Conservation (phyloP, 2,888 invertebrate species). For the Megamerina dolium region DNA sequence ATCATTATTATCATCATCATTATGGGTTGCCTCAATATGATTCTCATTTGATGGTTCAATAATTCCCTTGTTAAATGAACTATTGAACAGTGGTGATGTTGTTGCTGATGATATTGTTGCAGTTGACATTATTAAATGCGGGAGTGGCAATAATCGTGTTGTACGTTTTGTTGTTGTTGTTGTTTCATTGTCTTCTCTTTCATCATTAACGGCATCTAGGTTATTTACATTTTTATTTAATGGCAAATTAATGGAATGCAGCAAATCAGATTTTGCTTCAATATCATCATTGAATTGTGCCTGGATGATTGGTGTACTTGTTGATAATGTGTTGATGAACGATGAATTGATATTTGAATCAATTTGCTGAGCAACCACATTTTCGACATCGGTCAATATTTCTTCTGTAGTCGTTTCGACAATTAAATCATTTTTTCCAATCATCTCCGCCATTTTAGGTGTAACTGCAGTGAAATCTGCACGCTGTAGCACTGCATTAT, state of each 20-base stretch:
- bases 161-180: not conserved
- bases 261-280: too few species aligned
- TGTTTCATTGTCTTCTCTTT: too few species aligned
- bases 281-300: too few species aligned
- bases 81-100: not conserved
- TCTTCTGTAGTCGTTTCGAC: constrained; percentile 5
- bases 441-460: not conserved
- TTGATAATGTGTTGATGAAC: too few species aligned
- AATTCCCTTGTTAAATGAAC: not conserved
- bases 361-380: too few species aligned
- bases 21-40: too few species aligned
- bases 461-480: not conserved
- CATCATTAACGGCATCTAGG: too few species aligned
- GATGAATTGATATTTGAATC: too few species aligned
- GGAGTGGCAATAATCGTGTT: not conserved
- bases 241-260: too few species aligned
- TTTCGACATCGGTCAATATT: constrained; percentile 5
- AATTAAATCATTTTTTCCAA: not conserved
- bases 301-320: too few species aligned
- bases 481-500: not conserved
- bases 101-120: constrained; percentile 2
- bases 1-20: too few species aligned
- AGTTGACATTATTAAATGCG: constrained; percentile 1
- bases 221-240: too few species aligned
- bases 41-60: not conserved